phyloP scores from a whole-genome alignment of 2,888 invertebrate species.

The Synanthedon myopaeformis region DNA sequence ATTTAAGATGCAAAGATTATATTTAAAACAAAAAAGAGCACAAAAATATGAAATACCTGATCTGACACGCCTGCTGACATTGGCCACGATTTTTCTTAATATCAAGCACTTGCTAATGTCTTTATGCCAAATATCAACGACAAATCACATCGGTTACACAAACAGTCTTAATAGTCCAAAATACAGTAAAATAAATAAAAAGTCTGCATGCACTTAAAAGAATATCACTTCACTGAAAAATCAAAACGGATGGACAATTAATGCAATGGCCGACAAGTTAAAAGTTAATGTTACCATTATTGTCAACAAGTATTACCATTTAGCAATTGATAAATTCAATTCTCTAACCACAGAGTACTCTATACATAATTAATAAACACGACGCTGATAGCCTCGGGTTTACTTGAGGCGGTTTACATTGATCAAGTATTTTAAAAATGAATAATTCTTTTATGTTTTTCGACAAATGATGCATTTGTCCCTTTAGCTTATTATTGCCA shows the following conservation, averaged over 20 bases:
- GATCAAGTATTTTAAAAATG: no score
- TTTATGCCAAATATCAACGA: slow-evolving; percentile 51
- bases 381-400: no score
- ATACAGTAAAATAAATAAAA: slow-evolving; percentile 44
- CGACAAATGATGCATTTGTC: no score
- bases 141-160: slow-evolving; percentile 67
- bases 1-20: slow-evolving; percentile 12
- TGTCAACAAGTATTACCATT: background rate
- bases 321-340: no score
- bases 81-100: slow-evolving; percentile 75
- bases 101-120: slow-evolving; percentile 63
- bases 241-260: slow-evolving; percentile 54
- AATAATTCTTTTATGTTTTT: no score
- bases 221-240: slow-evolving; percentile 35
- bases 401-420: no score
- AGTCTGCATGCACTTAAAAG: slow-evolving; percentile 40
- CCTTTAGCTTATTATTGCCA: no score
- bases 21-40: slow-evolving; percentile 26
- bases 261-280: slow-evolving; percentile 41
- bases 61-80: slow-evolving; percentile 94
- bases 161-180: slow-evolving; percentile 49
- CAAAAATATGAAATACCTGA: slow-evolving; percentile 75
- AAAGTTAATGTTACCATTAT: background rate
- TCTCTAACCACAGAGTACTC: no score
- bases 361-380: no score